phyloP scores from a whole-genome alignment of 2,113 vertebrate species.

The Zosterops hypoxanthus region DNA sequence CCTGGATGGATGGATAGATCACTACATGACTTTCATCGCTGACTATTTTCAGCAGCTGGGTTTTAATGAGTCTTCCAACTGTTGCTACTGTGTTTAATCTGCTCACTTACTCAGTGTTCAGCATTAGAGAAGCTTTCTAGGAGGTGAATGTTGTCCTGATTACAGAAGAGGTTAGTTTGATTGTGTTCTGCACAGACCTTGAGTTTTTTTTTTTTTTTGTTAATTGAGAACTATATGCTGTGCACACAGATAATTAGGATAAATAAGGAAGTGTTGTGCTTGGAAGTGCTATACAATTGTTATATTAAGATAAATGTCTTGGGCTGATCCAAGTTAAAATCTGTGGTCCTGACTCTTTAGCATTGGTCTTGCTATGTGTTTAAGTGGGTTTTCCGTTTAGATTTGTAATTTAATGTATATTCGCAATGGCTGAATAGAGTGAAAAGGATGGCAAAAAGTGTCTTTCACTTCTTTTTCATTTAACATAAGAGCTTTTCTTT shows the following conservation, averaged over 20 bases:
- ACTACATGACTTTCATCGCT: conserved; percentile 7
- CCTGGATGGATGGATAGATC: not conserved
- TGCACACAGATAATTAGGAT: conserved; percentile 3
- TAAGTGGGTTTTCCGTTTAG: not conserved
- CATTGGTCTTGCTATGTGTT: not conserved
- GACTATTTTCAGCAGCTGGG: conserved; percentile 23
- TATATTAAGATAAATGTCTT: not conserved
- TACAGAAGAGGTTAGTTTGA: conserved; percentile 37
- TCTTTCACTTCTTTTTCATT: not conserved
- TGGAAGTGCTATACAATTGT: not conserved
- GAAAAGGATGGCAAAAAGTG: not conserved
- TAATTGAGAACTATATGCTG: conserved; percentile 24
- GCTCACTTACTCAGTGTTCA: not conserved
- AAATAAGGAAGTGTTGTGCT: not conserved
- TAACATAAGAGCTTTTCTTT: not conserved
- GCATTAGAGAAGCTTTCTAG: conserved; percentile 35
- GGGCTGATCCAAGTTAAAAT: not conserved
- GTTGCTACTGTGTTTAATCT: conserved; percentile 49
- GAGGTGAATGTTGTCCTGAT: conserved; percentile 37
- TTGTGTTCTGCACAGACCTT: conserved; percentile 21
- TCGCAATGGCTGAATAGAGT: not conserved
- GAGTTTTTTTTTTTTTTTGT: not conserved
- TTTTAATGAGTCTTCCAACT: conserved; percentile 51
- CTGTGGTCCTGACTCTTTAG: not conserved
- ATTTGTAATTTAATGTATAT: not conserved